Evolutionary conservation across 2,113 vertebrate species (phyloP).

Genomic region (Laterallus jamaicensis): DNA sequence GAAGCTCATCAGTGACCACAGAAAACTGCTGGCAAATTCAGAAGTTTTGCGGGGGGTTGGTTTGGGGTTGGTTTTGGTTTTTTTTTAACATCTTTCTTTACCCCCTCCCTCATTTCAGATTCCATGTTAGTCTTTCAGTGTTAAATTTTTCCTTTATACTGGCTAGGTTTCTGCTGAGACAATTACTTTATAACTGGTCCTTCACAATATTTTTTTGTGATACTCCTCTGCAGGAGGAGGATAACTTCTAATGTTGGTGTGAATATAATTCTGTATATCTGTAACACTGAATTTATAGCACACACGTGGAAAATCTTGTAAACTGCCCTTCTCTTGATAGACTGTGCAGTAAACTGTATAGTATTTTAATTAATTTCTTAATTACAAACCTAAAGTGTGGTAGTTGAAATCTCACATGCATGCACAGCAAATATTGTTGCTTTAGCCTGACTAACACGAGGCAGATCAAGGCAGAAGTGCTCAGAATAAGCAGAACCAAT

Average conservation of each 20-base stretch:
- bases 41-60: neutral
- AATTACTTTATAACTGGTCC: slow-evolving; percentile 45
- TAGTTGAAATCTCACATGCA: slow-evolving; percentile 55
- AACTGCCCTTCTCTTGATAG: slow-evolving; percentile 58
- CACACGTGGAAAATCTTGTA: slow-evolving; percentile 54
- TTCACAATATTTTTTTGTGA: slow-evolving; percentile 46
- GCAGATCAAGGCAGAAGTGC: slow-evolving; percentile 6
- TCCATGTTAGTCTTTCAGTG: neutral
- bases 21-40: neutral
- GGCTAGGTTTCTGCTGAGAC: slow-evolving; percentile 33
- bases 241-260: slow-evolving; percentile 51
- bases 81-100: neutral
- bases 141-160: neutral
- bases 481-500: slow-evolving; percentile 50
- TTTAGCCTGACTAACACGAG: slow-evolving; percentile 1
- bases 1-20: neutral
- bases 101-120: neutral
- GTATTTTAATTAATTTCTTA: slow-evolving; percentile 76
- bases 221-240: slow-evolving; percentile 61
- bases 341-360: slow-evolving; percentile 70
- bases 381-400: slow-evolving; percentile 54
- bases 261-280: slow-evolving; percentile 42
- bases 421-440: slow-evolving; percentile 38
- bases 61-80: neutral
- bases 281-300: slow-evolving; percentile 49